Base-by-base conservation (phyloP, 2,113 vertebrate genomes). In the Phainopepla nitens region DNA sequence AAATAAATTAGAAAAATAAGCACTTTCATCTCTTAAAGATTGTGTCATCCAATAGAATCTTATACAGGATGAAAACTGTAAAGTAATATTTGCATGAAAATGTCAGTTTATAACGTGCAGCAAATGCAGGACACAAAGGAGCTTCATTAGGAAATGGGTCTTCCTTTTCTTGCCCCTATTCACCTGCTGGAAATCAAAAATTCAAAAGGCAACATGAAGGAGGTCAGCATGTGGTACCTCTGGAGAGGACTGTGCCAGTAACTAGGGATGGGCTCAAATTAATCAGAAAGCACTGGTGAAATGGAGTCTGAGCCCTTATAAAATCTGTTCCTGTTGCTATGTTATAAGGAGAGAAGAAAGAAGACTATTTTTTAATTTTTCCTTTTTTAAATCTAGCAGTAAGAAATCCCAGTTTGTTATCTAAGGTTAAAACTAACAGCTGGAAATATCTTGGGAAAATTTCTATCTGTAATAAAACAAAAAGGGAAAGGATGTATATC, bases 381-480 rank as follows among this genome's bases (percentile, higher is more conserved):
- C 83, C 75, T 66, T 81, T 73, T 71, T 90, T 81, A 71, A 41
- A 50, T 80, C 64, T 76, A 94, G 24, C 69, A 94, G 71, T 62
- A 42, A 66, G 39, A 94, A 97, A 94, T 81, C n/a, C 56, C 75
- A 82, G n/a, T 93, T 94, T 96, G 54, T 56, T 66, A 66, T 61
- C 65, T 89, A 95, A 95, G 85, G 85, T 92, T 82, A 95, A 95
- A 97, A 81, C n/a, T 92, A 96, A 94, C 57, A 97, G 81, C 51
- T 69, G 66, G 29, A 96, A 97, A 92, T 15, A 91, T 35, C 90
- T 94, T 91, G 83, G 65, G 65, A 96, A 94, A 95, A 87, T 41
- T 81, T 87, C 49, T 87, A 71, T 84, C 45, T 92, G 31, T 44
- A 72, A 83, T 39, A 61, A 87, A 79, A 77, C 24, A 89, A 77